Conservation (phyloP, 2,888 invertebrate species). For the Actias luna region DNA sequence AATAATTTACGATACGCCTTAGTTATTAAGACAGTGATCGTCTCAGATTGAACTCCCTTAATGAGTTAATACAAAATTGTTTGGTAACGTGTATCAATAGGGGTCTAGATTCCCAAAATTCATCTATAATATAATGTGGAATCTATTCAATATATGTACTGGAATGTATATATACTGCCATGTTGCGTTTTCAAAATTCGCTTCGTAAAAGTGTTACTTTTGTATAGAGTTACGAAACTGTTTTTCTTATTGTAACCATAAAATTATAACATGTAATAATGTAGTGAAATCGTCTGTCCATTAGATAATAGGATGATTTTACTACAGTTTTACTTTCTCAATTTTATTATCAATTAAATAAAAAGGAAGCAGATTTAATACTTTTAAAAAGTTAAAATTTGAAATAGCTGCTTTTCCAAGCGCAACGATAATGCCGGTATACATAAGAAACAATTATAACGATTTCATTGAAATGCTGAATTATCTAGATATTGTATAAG, state of each 20-base stretch:
- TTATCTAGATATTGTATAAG: too few relatives aligned
- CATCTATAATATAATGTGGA: neutral
- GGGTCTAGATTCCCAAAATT: too few relatives aligned
- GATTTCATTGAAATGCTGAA: too few relatives aligned
- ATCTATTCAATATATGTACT: neutral
- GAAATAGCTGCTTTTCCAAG: neutral
- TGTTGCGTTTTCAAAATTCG: too few relatives aligned
- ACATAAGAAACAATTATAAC: too few relatives aligned
- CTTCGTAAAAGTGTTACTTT: too few relatives aligned
- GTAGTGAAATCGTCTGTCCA: neutral
- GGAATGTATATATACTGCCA: neutral
- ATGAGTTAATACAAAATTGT: neutral
- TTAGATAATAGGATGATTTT: neutral
- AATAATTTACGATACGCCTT: constrained; percentile 16
- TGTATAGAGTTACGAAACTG: too few relatives aligned
- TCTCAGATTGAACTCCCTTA: neutral
- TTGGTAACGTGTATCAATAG: constrained; percentile 7
- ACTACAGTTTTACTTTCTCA: neutral
- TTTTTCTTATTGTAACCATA: neutral
- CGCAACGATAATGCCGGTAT: too few relatives aligned
- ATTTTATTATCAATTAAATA: neutral
- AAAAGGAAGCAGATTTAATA: neutral
- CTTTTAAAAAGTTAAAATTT: neutral
- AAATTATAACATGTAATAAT: neutral
- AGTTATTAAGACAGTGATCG: constrained; percentile 6